These are phyloP conservation scores for Drosophila macrospina DNA, from an alignment of 2,888 invertebrate genomes.

Conservation along the genomic window DNA sequence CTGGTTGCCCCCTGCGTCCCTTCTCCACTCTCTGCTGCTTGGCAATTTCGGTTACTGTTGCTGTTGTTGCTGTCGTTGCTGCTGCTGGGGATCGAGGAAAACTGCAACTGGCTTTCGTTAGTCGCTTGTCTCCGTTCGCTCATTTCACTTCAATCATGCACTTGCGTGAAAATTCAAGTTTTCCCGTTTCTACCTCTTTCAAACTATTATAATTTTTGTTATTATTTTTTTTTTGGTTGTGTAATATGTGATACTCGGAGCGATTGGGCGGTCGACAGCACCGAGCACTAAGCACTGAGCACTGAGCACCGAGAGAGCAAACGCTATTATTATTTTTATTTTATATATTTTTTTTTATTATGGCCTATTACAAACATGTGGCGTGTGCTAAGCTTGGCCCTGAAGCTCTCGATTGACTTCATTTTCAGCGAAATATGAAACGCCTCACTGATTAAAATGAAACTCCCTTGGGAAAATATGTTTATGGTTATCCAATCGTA, in stretches of 20 bases:
- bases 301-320: background rate
- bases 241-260: constrained; percentile 46
- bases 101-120: constrained; percentile 58
- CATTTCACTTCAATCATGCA: constrained; percentile 60
- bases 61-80: constrained; percentile 26
- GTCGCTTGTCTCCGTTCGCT: constrained; percentile 14
- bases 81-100: constrained; percentile 38
- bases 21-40: background rate
- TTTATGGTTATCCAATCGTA: constrained; percentile 12
- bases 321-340: constrained; percentile 45
- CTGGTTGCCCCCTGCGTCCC: constrained; percentile 58
- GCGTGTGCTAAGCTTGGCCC: constrained; percentile 27
- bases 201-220: constrained; percentile 33
- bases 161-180: constrained; percentile 72
- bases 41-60: constrained; percentile 24
- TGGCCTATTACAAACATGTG: constrained; percentile 25
- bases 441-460: constrained; percentile 13
- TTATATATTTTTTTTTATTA: constrained; percentile 29
- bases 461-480: constrained; percentile 1
- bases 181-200: constrained; percentile 41
- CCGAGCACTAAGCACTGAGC: too few relatives aligned
- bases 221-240: constrained; percentile 48
- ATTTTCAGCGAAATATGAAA: background rate
- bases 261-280: constrained; percentile 44
- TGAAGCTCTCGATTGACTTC: constrained; percentile 10